Base-by-base conservation (phyloP, 2,113 vertebrate genomes). In the Hippoglossus stenolepis region DNA sequence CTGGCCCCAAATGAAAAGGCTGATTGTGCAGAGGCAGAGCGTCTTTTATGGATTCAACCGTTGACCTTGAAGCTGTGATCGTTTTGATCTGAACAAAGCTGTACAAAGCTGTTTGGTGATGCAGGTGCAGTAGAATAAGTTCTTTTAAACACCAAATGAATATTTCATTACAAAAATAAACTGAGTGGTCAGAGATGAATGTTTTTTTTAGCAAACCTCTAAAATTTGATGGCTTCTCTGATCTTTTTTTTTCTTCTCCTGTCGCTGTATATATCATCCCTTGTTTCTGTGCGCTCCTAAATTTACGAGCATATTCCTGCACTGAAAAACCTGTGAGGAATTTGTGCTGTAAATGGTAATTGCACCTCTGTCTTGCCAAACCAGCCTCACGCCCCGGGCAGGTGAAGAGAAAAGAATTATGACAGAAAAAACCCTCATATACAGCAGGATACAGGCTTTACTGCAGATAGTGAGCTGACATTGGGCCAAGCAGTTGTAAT, bases 271-370 rank as follows among this genome's bases (percentile, higher is more conserved):
- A 81, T 53, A 31, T 70, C 59, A 65, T 62, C 31, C 17, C 45
- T 18, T 67, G n/a, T 79, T 47, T 21, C 59, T 73, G 17, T 64
- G 49, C 35, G n/a, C 54, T 64, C 28, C 56, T 75, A 65, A 5
- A 56, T 79, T 77, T 72, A 73, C 75, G n/a, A 68, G 61, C 59
- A 28, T 65, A 60, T 21, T 67, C 28, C 40, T 73, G 68, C 63
- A 67, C 75, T 38, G 31, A 70, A 57, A 64, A 84, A 82, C 58
- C 71, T 70, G 67, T 8, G 54, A 83, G 56, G 59, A 70, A 65
- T 70, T 83, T 61, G 26, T 58, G 31, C 60, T 73, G 61, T 83
- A 79, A 85, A 85, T 75, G 31, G 65, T 79, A 82, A 84, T 74
- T 87, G 70, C 62, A 65, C 38, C 17, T 65, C 54, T 71, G 54